Base-by-base conservation (phyloP, 2,113 vertebrate species). In the Dicrurus megarhynchus region DNA sequence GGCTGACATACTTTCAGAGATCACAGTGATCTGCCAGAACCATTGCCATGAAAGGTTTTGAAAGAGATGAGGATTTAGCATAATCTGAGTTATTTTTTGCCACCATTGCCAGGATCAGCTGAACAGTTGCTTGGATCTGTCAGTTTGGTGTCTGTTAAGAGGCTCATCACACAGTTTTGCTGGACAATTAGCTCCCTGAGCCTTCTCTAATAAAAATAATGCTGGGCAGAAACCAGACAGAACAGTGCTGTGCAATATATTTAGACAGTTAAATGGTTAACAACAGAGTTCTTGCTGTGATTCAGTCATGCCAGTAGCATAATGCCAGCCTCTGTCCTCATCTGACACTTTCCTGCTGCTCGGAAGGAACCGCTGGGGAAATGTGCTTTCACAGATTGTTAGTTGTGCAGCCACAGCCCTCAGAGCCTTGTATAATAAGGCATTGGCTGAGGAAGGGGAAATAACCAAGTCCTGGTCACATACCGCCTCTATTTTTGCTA, bases 281-380 rank as follows among this genome's bases (percentile, higher is more conserved):
- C 69, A 90, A 5, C 56, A 79, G 80, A 91, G 37, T 65, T 94
- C 77, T 44, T 87, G 52, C 90, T 93, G 83, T 56, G 76, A 90
- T 92, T 96, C 80, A 87, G 89, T 57, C 76, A 33, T 47, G 92
- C 64, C 88, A 78, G 89, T 21, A 89, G 69, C 81, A 35, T 68
- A 89, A 90, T 60, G 85, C 88, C 56, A 75, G 64, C 73, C 86
- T 81, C 95, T 97, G 92, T 96, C 93, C 92, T 96, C 88, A 78
- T 90, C 93, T 97, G 95, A 95, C 96, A 88, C 92, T 81, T 95
- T 17, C 2, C 7, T 55, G 69, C 68, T 76, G 79, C 93, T 92
- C 1, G 0, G 56, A 75, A 84, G 73, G 85, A 94, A 78, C 92
- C 80, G 1, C 93, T 95, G 92, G 96, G 92, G 93, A 96, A 97